Percentiles rank a stretch among this genome's conserved stretches.
phyloP scores from a whole-genome alignment of 1,140 invertebrate species.

The Ceratina calcarata region DNA sequence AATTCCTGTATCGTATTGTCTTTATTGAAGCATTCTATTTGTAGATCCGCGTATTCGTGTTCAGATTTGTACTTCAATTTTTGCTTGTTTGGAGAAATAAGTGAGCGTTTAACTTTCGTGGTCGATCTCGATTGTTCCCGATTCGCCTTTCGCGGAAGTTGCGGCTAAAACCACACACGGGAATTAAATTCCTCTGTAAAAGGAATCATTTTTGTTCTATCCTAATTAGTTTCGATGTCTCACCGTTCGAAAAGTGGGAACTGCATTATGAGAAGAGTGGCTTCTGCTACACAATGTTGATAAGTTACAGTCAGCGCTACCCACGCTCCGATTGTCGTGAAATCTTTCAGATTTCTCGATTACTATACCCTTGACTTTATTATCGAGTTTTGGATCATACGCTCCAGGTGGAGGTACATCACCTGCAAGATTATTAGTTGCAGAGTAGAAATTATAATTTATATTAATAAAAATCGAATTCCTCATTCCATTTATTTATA shows the following conservation, averaged over 20 bases:
- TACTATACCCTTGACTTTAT: slow-evolving; percentile 71
- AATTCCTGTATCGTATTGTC: slow-evolving; percentile 74
- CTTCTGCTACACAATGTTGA: slow-evolving; percentile 66
- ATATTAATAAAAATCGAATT: not conserved
- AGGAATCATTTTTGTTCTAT: not conserved
- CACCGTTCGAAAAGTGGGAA: slow-evolving; percentile 39
- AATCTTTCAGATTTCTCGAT: slow-evolving; percentile 75
- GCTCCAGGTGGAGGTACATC: slow-evolving; percentile 76
- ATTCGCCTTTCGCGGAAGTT: slow-evolving; percentile 66
- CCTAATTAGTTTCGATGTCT: not conserved
- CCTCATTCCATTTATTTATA: not conserved
- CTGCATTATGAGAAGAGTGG: not conserved
- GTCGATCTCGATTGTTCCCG: slow-evolving; percentile 50
- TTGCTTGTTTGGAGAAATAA: slow-evolving; percentile 33
- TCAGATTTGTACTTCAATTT: slow-evolving; percentile 66
- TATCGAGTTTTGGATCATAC: slow-evolving; percentile 77
- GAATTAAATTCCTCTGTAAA: not conserved
- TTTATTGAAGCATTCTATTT: slow-evolving; percentile 75
- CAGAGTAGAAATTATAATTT: not conserved
- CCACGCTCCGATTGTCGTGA: slow-evolving; percentile 72
- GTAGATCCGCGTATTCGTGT: slow-evolving; percentile 75
- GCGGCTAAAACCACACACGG: slow-evolving; percentile 63
- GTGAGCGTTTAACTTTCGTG: slow-evolving; percentile 55
- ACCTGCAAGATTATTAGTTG: slow-evolving; percentile 57
- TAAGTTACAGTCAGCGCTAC: slow-evolving; percentile 65